phyloP scores from a whole-genome alignment of 1,140 invertebrate species.

The Gonioctena quinquepunctata region DNA sequence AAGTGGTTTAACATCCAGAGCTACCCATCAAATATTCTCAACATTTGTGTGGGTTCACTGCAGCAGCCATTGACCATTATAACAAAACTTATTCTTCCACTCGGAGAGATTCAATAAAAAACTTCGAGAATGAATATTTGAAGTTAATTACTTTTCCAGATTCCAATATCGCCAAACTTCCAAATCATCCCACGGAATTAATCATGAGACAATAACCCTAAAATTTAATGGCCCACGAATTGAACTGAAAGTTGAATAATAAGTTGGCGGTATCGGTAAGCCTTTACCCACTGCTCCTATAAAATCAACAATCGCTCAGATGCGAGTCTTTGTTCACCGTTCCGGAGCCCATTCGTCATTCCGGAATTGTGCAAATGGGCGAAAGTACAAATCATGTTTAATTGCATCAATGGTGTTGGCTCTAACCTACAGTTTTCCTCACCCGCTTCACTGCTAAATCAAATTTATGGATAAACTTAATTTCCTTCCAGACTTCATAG shows the following conservation, averaged over 20 bases:
- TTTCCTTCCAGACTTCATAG: conserved; percentile 54
- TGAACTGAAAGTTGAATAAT: conserved; percentile 38
- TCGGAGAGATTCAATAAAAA: neutral
- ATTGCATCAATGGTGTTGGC: conserved; percentile 52
- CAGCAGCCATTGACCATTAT: neutral
- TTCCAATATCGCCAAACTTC: conserved; percentile 6
- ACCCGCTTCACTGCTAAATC: conserved; percentile 54
- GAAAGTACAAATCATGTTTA: conserved; percentile 56
- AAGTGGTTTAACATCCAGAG: too few species aligned
- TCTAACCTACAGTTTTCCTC: conserved; percentile 43
- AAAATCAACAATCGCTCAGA: conserved; percentile 45
- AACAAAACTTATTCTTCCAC: neutral
- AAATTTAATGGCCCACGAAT: conserved; percentile 36
- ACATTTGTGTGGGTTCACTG: neutral
- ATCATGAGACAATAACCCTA: conserved; percentile 40
- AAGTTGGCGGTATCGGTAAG: conserved; percentile 28
- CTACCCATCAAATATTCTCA: neutral
- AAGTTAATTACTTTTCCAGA: conserved; percentile 12
- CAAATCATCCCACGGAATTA: conserved; percentile 18
- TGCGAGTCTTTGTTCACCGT: conserved; percentile 43
- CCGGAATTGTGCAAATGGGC: conserved; percentile 46
- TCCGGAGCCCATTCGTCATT: conserved; percentile 50
- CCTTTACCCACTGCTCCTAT: conserved; percentile 11
- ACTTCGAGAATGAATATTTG: conserved; percentile 2
- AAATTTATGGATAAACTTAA: conserved; percentile 58